phyloP scores from a whole-genome alignment of 2,113 vertebrate species.

The Xyrauchen texanus region DNA sequence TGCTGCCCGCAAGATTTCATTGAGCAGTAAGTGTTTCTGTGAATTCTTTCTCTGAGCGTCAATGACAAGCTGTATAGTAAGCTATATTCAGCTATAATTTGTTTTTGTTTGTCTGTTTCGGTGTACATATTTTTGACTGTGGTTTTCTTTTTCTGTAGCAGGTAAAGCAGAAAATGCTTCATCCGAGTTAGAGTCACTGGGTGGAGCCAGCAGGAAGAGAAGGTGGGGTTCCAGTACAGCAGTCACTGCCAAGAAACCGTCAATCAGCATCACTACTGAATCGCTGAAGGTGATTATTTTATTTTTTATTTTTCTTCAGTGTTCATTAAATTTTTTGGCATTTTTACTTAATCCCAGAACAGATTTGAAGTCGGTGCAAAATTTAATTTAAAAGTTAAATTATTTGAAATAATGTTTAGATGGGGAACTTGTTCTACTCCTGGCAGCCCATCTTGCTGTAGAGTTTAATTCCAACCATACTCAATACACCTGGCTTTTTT shows the following conservation, averaged over 20 bases:
- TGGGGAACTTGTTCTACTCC: too few relatives aligned
- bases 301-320: too few relatives aligned
- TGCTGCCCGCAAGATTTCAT: conserved; percentile 77
- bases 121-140: neutral
- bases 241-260: conserved; percentile 87
- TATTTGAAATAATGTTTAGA: too few relatives aligned
- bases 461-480: too few relatives aligned
- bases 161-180: conserved; percentile 63
- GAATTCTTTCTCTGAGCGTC: neutral
- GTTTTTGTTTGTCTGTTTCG: neutral
- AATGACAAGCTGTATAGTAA: too few relatives aligned
- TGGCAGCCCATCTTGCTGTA: too few relatives aligned
- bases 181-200: conserved; percentile 74
- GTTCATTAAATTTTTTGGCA: too few relatives aligned
- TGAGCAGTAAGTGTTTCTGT: conserved; percentile 69
- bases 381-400: too few relatives aligned
- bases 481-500: too few relatives aligned
- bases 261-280: conserved; percentile 91
- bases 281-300: conserved; percentile 82
- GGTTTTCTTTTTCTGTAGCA: conserved; percentile 17
- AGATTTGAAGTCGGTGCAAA: too few relatives aligned
- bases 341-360: too few relatives aligned
- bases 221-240: conserved; percentile 91
- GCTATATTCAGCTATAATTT: neutral
- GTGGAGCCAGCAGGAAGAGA: conserved; percentile 81